Evolutionary conservation across 2,113 vertebrate species (phyloP), one percentile per base, ranked within the genome.

Genomic region (Corythoichthys haematopterus): DNA sequence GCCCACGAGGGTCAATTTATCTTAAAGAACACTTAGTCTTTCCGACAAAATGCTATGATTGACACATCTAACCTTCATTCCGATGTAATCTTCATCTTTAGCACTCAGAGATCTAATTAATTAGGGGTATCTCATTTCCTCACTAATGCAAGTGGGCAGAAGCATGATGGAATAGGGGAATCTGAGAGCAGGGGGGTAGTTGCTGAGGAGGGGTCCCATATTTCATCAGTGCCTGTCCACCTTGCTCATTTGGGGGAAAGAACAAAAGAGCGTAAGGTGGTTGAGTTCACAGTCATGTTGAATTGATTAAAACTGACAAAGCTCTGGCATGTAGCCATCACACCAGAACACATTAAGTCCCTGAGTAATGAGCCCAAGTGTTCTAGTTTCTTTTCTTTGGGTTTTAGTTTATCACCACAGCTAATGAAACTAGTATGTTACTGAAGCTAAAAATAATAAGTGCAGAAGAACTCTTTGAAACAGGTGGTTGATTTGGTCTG

Each of bases 121-220:
- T 93, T 93, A 93, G 84, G 70, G 68, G 79, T 80, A 91, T 91
- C 90, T 93, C 88, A 93, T 93, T 92, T 92, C 88, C 88, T 74
- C 77, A 68, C 85, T 91, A 92, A 92, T 88, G 88, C 75, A 89
- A 91, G 88, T 82, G 83, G 86, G 90, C 90, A 91, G 84, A 84
- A 75, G 77, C 71, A 68, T 83, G 87, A 91, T 89, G 75, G 86
- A 89, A 76, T 78, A 80, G 81, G 73, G 65, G 51, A 63, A 20
- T 66, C 38, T 20, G 1, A 11, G 61, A 52, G 56, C 65, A 62
- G 36, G 66, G 55, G 61, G 64, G 59, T 45, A 13, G 52, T 59
- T 58, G 48, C 36, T 47, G 43, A 74, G 69, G 43, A 46, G 69
- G 68, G 59, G 59, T 46, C 64, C 63, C 2, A 65, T 70, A 79